phyloP scores from a whole-genome alignment of 1,140 invertebrate genomes.

The Drosophila bipectinata region DNA sequence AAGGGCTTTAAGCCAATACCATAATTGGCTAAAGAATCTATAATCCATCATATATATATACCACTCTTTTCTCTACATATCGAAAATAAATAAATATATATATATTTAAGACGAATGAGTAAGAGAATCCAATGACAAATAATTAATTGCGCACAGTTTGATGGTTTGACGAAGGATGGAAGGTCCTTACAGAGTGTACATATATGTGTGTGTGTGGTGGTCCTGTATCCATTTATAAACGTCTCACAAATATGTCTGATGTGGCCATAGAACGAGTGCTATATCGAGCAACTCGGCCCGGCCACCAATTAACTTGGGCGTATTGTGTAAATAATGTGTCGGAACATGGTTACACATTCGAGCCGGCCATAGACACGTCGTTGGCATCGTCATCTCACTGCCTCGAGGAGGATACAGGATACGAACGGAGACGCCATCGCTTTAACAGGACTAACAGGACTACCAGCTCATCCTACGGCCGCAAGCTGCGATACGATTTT shows the following conservation, averaged over 20 bases:
- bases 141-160: conserved; percentile 75
- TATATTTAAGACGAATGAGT: conserved; percentile 11
- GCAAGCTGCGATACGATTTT: conserved; percentile 20
- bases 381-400: conserved; percentile 11
- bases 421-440: background rate
- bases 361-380: conserved; percentile 10
- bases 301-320: conserved; percentile 66
- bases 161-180: conserved; percentile 24
- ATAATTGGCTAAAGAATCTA: conserved; percentile 10
- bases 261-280: conserved; percentile 11
- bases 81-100: background rate
- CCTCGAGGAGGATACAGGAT: background rate
- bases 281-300: conserved; percentile 7
- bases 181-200: background rate
- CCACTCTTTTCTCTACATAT: background rate
- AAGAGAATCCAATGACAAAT: conserved; percentile 68
- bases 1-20: conserved; percentile 4
- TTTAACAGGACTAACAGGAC: background rate
- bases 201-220: conserved; percentile 2
- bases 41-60: background rate
- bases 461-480: background rate
- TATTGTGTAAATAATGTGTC: conserved; percentile 78
- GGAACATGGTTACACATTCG: conserved; percentile 62
- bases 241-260: conserved; percentile 58
- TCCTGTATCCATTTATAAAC: conserved; percentile 67